Base-by-base conservation (phyloP, 2,113 vertebrate genomes). In the Cheirogaleus medius region DNA sequence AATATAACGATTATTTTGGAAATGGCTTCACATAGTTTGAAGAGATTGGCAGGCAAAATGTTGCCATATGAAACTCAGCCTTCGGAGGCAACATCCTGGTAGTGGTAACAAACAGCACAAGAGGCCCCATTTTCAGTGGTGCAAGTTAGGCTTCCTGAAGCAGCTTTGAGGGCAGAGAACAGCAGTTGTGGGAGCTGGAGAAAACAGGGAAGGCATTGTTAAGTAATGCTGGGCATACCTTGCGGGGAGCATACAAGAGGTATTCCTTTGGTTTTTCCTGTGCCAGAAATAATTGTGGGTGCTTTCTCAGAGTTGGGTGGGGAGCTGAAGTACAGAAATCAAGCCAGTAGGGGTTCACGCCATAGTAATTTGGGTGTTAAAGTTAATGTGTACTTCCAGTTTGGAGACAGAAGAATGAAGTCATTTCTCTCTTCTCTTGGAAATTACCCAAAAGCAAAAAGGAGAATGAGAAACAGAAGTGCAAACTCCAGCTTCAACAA, bases 41-140 rank as follows among this genome's bases (percentile, higher is more conserved):
- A 66, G 34, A 86, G 76, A 83, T 12, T 74, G 54, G 32, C 56
- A 93, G 92, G 82, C 82, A 93, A 77, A 96, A 74, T 77, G 68
- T 23, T 64, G 82, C 52, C 54, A 18, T 86, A 18, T 56, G 44
- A 69, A 88, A 80, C n/a, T 77, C 32, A 64, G 66, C n/a, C 66
- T 86, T 37, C 29, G 29, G 39, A n/a, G 29, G 74, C 60, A 87
- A 44, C 5, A 44, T 73, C 66, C 82, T 58, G 37, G 42, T 54
- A 39, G 44, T 81, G 25, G 32, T 34, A 49, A 58, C 1, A 34
- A 54, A 54, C 20, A 56, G 54, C 76, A 42, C 29, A 77, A 58
- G 44, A 63, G 32, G 34, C 42, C 58, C 34, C 20, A 1, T 64
- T 37, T 74, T 42, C 49, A 42, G 13, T 21, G 69, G 58, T 23